Evolutionary conservation across 2,797 vertebrate species (phyloP), one percentile per base, ranked within the genome.

Genomic region (Anguilla obscura): DNA sequence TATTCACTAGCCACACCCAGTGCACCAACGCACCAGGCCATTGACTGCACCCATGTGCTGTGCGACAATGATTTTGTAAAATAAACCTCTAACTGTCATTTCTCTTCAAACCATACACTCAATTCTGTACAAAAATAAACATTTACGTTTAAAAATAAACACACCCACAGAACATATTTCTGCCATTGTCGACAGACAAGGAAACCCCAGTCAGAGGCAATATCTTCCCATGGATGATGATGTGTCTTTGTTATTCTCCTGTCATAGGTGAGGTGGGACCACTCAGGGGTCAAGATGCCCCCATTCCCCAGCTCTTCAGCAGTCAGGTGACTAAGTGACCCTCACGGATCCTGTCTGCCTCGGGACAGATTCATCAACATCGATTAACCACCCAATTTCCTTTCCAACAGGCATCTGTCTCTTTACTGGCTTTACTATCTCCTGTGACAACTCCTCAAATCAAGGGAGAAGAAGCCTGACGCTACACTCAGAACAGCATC

Each of bases 391-490:
- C 58, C 4, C 48, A 3, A 18, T 45, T 45, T 50, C 50, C n/a
- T 3, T 69, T 52, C 66, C 24, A 40, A 45, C 36, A 40, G 9
- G 48, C 45, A 40, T 12, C 30, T 60, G n/a, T 69, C 16, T 66
- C 30, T 76, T 82, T 48, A n/a, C 63, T 86, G 60, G 86, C 84
- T 84, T 89, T 87, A 24, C 24, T 58, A 27, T 60, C 7, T 60
- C n/a, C 76, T 52, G 50, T 7, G 40, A 48, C 36, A 56, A 52
- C 3, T 36, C 8, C 58, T 30, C 33, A 56, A 63, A 89, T 86
- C 50, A 86, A 76, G 85, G 12, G 45, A 50, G 6, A 21, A 40
- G 16, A 6, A 79, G 14, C 74, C 74, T 45, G 30, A 74, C 12
- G 30, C 27, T 36, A 66, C 8, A 74, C 30, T 16, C 69, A 33